These are phyloP conservation scores for Pollenia labialis DNA, from an alignment of 2,888 invertebrate genomes.

Conservation along the genomic window DNA sequence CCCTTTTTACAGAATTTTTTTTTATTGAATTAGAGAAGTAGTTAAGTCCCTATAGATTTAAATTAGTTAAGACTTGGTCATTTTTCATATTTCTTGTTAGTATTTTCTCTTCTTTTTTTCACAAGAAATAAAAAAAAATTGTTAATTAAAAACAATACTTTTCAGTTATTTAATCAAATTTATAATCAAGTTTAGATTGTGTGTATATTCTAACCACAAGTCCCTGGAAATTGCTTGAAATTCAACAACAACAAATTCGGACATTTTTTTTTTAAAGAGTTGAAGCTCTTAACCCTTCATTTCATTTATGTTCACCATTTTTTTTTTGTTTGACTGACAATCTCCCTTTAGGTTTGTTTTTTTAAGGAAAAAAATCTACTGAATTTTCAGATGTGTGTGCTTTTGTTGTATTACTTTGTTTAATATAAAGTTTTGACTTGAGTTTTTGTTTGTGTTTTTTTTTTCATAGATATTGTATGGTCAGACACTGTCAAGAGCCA, in stretches of 20 bases:
- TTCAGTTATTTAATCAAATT: slow-evolving; percentile 61
- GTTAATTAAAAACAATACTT: slow-evolving; percentile 62
- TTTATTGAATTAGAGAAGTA: background rate
- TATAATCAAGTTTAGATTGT: slow-evolving; percentile 37
- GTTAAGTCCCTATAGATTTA: slow-evolving; percentile 55
- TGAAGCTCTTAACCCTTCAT: slow-evolving; percentile 22
- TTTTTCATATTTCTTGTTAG: slow-evolving; percentile 25
- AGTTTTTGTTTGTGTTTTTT: slow-evolving; percentile 36
- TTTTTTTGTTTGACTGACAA: slow-evolving; percentile 53
- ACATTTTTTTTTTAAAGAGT: background rate
- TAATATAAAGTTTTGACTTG: slow-evolving; percentile 55
- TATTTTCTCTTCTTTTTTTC: background rate
- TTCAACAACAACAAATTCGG: slow-evolving; percentile 29
- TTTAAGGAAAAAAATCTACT: background rate
- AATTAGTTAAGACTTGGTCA: slow-evolving; percentile 34
- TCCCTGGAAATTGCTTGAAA: slow-evolving; percentile 64
- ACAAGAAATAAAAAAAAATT: slow-evolving; percentile 37
- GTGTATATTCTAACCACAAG: slow-evolving; percentile 43
- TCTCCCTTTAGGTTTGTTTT: slow-evolving; percentile 48
- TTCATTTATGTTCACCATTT: slow-evolving; percentile 26
- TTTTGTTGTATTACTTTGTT: slow-evolving; percentile 20
- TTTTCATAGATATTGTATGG: slow-evolving; percentile 60
- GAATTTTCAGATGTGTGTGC: slow-evolving; percentile 6
- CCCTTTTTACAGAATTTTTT: slow-evolving; percentile 15
- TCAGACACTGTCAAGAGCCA: slow-evolving; percentile 72